A percentile compares a stretch with the other conserved stretches of the same genome.
Conservation (phyloP, 2,113 vertebrate genomes). For the Chloebia gouldiae region DNA sequence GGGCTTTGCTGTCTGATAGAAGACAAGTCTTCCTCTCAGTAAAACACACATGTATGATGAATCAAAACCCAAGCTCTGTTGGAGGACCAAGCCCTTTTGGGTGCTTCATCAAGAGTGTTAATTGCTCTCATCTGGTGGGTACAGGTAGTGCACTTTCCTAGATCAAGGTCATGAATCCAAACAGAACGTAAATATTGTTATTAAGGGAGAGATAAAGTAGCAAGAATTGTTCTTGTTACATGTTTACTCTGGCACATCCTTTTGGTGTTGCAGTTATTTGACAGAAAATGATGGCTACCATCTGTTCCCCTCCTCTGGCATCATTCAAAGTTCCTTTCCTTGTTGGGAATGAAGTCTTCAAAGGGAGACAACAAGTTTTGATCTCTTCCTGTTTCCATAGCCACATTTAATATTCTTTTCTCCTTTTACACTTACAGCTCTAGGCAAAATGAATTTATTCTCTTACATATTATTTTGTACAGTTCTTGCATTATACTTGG, state of each 20-base stretch:
- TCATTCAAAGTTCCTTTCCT: conserved; percentile 11
- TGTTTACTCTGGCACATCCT: conserved; percentile 58
- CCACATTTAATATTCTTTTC: not conserved
- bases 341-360: not conserved
- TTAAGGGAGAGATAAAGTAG: conserved; percentile 2
- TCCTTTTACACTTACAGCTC: not conserved
- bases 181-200: not conserved
- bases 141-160: not conserved
- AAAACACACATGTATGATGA: not conserved
- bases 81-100: not conserved
- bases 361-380: not conserved
- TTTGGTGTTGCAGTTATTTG: conserved; percentile 55
- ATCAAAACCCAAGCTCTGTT: not conserved
- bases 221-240: conserved; percentile 38
- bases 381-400: conserved; percentile 34
- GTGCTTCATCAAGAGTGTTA: not conserved
- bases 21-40: not conserved
- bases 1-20: not conserved
- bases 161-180: not conserved
- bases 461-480: not conserved
- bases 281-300: conserved; percentile 57
- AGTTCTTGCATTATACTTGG: not conserved
- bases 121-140: not conserved
- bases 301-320: conserved; percentile 43
- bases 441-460: not conserved